Conservation (phyloP, 2,113 vertebrate species). For the Phocoena phocoena region DNA sequence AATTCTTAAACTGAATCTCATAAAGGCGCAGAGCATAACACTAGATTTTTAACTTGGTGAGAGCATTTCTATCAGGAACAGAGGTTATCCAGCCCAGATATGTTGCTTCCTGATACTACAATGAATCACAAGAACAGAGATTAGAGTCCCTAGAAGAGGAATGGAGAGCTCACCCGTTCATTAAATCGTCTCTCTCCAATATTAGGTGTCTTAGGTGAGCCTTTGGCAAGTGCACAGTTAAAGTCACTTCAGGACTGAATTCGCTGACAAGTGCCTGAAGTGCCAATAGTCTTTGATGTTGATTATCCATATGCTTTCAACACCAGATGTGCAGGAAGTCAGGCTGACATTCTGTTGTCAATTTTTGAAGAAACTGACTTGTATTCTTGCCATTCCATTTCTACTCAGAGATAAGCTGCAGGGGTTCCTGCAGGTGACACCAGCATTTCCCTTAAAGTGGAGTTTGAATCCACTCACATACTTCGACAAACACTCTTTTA, state of each 20-base stretch:
- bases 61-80: not conserved
- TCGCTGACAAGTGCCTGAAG: constrained; percentile 35
- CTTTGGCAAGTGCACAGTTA: constrained; percentile 7
- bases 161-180: not conserved
- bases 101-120: not conserved
- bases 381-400: constrained; percentile 41
- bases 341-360: constrained; percentile 42
- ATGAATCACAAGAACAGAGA: not conserved
- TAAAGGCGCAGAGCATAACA: not conserved
- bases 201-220: not conserved
- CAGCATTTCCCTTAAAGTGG: not conserved
- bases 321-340: constrained; percentile 66
- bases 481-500: not conserved
- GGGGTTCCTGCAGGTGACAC: not conserved
- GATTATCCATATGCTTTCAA: constrained; percentile 59
- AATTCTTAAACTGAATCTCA: constrained; percentile 16
- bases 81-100: not conserved
- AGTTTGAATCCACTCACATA: not conserved
- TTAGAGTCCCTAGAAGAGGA: not conserved
- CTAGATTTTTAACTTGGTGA: constrained; percentile 1
- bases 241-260: constrained; percentile 41
- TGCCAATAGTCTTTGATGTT: constrained; percentile 4
- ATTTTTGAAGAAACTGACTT: constrained; percentile 50
- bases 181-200: not conserved
- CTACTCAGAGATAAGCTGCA: constrained; percentile 37